A percentile compares a stretch with the other conserved stretches of the same genome.
These are phyloP conservation scores for Xanthorhoe spadicearia DNA, from an alignment of 2,888 invertebrate genomes.

Conservation along the genomic window DNA sequence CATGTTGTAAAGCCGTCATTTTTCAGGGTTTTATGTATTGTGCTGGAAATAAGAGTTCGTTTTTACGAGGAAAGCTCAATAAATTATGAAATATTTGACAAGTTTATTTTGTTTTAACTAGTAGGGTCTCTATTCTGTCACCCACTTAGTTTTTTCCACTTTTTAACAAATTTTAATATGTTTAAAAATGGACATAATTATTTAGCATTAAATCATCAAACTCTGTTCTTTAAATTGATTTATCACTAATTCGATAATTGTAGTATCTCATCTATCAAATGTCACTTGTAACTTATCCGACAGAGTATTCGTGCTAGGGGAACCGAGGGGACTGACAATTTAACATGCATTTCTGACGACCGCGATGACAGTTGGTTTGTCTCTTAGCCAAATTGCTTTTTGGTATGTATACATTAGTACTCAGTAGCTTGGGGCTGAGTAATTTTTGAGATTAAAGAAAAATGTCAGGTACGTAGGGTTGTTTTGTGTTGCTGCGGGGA, in stretches of 20 bases:
- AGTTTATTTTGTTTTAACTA: no score
- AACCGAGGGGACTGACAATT: slow-evolving; percentile 50
- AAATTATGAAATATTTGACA: no score
- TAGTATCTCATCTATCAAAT: slow-evolving; percentile 18
- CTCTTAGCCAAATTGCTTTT: slow-evolving; percentile 72
- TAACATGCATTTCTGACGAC: slow-evolving; percentile 52
- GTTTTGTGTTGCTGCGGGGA: slow-evolving; percentile 8
- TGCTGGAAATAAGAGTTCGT: slow-evolving; percentile 27
- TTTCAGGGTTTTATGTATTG: slow-evolving; percentile 25
- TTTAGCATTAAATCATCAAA: not conserved
- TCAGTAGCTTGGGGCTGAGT: slow-evolving; percentile 33
- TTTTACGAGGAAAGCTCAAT: not conserved
- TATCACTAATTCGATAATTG: slow-evolving; percentile 7
- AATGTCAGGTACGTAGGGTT: slow-evolving; percentile 21
- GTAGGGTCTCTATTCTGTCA: no score
- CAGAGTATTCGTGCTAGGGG: slow-evolving; percentile 38
- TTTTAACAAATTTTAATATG: no score
- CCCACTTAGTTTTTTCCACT: no score
- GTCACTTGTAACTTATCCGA: slow-evolving; percentile 29
- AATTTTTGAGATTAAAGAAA: slow-evolving; percentile 40
- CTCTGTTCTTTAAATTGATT: not conserved
- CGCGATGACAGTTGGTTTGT: slow-evolving; percentile 46
- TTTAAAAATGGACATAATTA: not conserved
- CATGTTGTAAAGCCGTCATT: slow-evolving; percentile 38
- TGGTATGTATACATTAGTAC: slow-evolving; percentile 20